These are phyloP conservation scores for Melieria omissa DNA, from an alignment of 2,888 invertebrate species.

Conservation along the genomic window DNA sequence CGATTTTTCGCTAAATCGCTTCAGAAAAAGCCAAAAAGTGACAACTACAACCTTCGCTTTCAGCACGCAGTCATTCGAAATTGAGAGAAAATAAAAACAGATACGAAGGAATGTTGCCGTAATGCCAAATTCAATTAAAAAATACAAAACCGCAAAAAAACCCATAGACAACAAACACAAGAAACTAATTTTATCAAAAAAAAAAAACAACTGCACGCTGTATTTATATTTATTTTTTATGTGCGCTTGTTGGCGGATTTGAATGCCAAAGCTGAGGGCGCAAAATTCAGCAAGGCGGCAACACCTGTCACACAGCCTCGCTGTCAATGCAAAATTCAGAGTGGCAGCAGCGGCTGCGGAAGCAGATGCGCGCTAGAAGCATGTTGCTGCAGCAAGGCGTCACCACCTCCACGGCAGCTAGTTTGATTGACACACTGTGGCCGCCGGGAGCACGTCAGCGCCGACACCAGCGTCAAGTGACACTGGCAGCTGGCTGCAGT, in stretches of 20 bases:
- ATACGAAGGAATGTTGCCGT: slow-evolving; percentile 40
- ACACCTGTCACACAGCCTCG: slow-evolving; percentile 25
- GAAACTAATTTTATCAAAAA: slow-evolving; percentile 7
- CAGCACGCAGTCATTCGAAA: not conserved
- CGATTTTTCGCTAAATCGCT: slow-evolving; percentile 1
- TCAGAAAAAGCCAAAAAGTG: slow-evolving; percentile 15
- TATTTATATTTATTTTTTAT: not conserved
- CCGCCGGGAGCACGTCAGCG: slow-evolving; percentile 22
- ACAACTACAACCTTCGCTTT: slow-evolving; percentile 38
- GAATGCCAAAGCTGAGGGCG: slow-evolving; percentile 42
- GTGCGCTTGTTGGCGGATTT: slow-evolving; percentile 14
- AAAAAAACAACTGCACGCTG: slow-evolving; percentile 5
- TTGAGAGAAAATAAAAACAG: not conserved
- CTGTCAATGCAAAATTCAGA: slow-evolving; percentile 3
- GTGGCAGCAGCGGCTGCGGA: not conserved
- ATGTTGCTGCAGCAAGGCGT: no score
- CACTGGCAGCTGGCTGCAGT: no score
- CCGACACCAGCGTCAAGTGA: slow-evolving; percentile 1
- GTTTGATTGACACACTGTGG: slow-evolving; percentile 23
- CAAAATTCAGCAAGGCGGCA: slow-evolving; percentile 10
- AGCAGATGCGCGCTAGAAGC: not conserved
- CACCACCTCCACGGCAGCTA: not conserved
- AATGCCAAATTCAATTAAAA: slow-evolving; percentile 60
- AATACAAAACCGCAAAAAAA: slow-evolving; percentile 30
- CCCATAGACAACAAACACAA: slow-evolving; percentile 35